These are phyloP conservation scores for Euzetes globulus DNA, from an alignment of 2,888 invertebrate genomes.

Conservation along the genomic window DNA sequence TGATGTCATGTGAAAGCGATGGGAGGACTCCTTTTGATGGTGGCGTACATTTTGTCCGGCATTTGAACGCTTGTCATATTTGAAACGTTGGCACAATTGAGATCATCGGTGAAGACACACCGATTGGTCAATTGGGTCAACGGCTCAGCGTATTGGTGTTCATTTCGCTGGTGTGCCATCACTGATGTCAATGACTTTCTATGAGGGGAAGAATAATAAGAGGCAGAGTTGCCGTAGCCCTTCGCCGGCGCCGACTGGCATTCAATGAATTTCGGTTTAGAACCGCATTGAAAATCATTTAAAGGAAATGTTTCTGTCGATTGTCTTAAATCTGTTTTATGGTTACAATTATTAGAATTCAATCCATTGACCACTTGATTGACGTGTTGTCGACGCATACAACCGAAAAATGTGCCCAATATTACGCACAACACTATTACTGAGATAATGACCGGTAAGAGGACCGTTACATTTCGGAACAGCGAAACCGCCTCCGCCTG, in stretches of 20 bases:
- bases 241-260: slow-evolving; percentile 3
- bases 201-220: slow-evolving; percentile 37
- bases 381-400: slow-evolving; percentile 40
- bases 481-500: slow-evolving; percentile 34
- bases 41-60: slow-evolving; percentile 34
- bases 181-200: slow-evolving; percentile 29
- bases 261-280: slow-evolving; percentile 20
- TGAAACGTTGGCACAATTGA: neutral
- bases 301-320: slow-evolving; percentile 30
- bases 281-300: slow-evolving; percentile 31
- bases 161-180: slow-evolving; percentile 3
- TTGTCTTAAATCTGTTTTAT: slow-evolving; percentile 28
- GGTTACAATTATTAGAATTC: slow-evolving; percentile 3
- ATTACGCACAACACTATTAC: slow-evolving; percentile 41
- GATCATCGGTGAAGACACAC: slow-evolving; percentile 1
- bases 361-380: slow-evolving; percentile 30
- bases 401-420: slow-evolving; percentile 40
- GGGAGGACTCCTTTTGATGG: slow-evolving; percentile 39
- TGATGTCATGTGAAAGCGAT: slow-evolving; percentile 13
- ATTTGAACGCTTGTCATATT: slow-evolving; percentile 12
- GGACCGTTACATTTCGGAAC: slow-evolving; percentile 41
- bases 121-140: slow-evolving; percentile 19
- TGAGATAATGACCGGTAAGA: slow-evolving; percentile 41
- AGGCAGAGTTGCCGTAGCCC: neutral
- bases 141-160: slow-evolving; percentile 38